Conservation (phyloP, 1,140 invertebrate species). For the Drosophila sturtevanti region DNA sequence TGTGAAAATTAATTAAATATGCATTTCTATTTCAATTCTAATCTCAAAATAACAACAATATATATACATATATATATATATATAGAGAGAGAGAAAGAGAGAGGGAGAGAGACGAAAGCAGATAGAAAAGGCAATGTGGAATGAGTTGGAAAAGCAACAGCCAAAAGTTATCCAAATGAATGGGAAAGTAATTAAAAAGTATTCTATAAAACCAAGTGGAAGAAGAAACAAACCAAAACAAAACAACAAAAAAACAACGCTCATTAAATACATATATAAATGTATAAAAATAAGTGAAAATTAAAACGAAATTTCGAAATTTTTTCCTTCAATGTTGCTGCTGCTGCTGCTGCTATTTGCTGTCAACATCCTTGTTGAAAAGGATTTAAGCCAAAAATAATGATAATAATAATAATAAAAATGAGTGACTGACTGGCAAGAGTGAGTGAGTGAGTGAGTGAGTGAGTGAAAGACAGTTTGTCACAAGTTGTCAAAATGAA, state of each 20-base stretch:
- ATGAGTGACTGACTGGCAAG: slow-evolving; percentile 37
- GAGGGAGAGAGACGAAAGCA: neutral
- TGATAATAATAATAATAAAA: slow-evolving; percentile 67
- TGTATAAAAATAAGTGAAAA: slow-evolving; percentile 41
- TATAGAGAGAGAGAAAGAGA: slow-evolving; percentile 26
- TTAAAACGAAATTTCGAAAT: slow-evolving; percentile 65
- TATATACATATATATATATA: too few relatives aligned
- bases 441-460: neutral
- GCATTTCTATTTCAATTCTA: slow-evolving; percentile 12
- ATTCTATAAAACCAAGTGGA: slow-evolving; percentile 45
- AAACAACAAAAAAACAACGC: slow-evolving; percentile 11
- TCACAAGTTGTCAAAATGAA: slow-evolving; percentile 65
- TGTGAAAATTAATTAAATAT: slow-evolving; percentile 15
- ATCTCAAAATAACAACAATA: slow-evolving; percentile 63
- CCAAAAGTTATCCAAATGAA: slow-evolving; percentile 71
- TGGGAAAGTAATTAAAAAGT: slow-evolving; percentile 81
- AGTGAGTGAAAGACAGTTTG: slow-evolving; percentile 65
- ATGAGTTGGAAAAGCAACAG: slow-evolving; percentile 31
- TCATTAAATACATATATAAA: slow-evolving; percentile 27
- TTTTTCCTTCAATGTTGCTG: slow-evolving; percentile 46
- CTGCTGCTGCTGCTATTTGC: slow-evolving; percentile 45
- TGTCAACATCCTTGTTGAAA: slow-evolving; percentile 53
- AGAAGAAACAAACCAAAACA: too few relatives aligned
- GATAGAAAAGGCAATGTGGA: too few relatives aligned
- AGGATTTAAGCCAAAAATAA: slow-evolving; percentile 74